Evolutionary conservation across 2,113 vertebrate genomes (phyloP), one percentile per base, ranked within the genome.

Genomic region (Scophthalmus maximus): DNA sequence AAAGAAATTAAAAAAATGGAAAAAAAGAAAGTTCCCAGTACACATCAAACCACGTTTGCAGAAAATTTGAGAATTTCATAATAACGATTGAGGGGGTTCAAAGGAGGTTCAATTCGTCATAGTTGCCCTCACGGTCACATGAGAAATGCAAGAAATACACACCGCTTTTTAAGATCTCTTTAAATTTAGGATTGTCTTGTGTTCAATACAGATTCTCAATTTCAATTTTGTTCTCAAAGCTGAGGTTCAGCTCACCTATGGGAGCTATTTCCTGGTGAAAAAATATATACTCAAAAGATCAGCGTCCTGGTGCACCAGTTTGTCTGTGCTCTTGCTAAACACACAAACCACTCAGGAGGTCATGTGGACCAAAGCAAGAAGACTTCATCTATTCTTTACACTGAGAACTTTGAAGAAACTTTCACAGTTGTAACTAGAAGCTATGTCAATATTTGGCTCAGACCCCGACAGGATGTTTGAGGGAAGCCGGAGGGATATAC

Each of bases 391-490:
- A 18, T 61, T 67, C 63, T 74, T 55, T 9, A 30, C n/a, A 32
- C 52, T 6, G 32, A 36, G 52, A 85, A 76, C 81, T 78, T 75
- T 76, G 34, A 76, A 68, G 82, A 47, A 76, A 63, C 46, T 42
- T 74, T 64, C 67, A 68, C 53, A 52, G 40, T 78, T 69, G 86
- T 68, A 89, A 87, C 73, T 61, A 53, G 79, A 87, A 83, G 78
- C 88, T 86, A 59, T 83, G 87, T 86, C 87, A 90, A 90, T 87
- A 87, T 88, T 88, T 86, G 63, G 80, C 67, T 73, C 65, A 62
- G 65, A 67, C 74, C 44, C 38, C 77, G 64, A 58, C 72, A 81
- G 86, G 79, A 85, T 76, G 81, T 84, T 80, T 61, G 20, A 18
- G 56, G 69, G 50, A 76, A 80, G 76, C 65, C 72, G 44, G 50